A percentile compares a stretch with the other conserved stretches of the same genome.
Evolutionary conservation across 2,113 vertebrate genomes (phyloP).

Genomic region (Terrapene triunguis): DNA sequence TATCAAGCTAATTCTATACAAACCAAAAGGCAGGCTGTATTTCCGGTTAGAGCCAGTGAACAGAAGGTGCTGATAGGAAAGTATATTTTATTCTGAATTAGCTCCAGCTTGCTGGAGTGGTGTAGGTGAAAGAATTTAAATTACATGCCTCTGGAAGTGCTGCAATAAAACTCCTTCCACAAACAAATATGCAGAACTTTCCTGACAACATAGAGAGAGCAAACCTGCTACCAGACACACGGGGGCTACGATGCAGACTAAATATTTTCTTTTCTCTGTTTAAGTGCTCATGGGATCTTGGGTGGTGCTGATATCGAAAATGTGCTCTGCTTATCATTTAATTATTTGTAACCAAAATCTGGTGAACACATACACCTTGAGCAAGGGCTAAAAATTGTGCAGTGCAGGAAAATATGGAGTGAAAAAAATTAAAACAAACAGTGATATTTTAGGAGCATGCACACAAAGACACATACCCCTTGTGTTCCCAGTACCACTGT

Average conservation of each 20-base stretch:
- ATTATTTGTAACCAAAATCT: not conserved
- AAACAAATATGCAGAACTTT: constrained; percentile 23
- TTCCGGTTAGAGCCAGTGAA: not conserved
- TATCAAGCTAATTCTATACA: constrained; percentile 27
- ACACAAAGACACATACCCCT: not conserved
- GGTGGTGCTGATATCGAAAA: not conserved
- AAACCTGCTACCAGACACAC: not conserved
- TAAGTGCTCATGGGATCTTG: not conserved
- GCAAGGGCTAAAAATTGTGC: not conserved
- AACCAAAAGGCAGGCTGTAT: not conserved
- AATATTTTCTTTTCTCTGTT: constrained; percentile 16
- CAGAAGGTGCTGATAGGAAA: constrained; percentile 40
- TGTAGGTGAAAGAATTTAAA: constrained; percentile 13
- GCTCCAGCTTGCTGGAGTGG: not conserved
- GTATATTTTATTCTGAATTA: not conserved
- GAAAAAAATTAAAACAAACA: not conserved
- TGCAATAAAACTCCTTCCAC: constrained; percentile 14
- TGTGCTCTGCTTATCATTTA: not conserved
- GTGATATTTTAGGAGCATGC: not conserved
- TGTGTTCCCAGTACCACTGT: not conserved
- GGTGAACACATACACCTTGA: not conserved
- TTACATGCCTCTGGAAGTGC: constrained; percentile 35
- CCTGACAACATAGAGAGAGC: not conserved
- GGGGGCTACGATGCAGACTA: not conserved
- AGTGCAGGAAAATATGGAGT: not conserved